phyloP scores from a whole-genome alignment of 2,113 vertebrate species.

The Coracopsis vasa region DNA sequence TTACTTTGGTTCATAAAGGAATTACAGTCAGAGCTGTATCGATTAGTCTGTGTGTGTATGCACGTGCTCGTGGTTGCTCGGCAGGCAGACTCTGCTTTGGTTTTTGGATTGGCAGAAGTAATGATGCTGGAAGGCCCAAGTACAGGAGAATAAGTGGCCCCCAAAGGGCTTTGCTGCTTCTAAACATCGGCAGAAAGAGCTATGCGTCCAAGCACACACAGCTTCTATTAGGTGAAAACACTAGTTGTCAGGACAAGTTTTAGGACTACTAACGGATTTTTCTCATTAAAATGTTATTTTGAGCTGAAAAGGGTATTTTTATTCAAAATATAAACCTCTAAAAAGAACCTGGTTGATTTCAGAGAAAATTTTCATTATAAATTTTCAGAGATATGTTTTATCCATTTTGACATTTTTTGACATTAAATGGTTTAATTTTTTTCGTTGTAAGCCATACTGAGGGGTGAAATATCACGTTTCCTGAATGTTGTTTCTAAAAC shows the following conservation, averaged over 20 bases:
- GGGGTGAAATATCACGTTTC: background rate
- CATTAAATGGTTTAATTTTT: background rate
- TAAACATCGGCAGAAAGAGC: background rate
- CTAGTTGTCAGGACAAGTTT: background rate
- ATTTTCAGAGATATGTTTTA: background rate
- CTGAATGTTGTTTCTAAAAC: background rate
- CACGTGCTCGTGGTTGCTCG: slow-evolving; percentile 21
- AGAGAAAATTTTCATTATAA: background rate
- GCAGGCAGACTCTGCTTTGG: slow-evolving; percentile 21
- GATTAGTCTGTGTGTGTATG: slow-evolving; percentile 9
- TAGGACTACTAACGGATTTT: background rate
- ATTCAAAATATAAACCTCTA: background rate
- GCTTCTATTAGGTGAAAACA: background rate
- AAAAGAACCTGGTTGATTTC: background rate
- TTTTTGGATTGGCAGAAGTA: slow-evolving; percentile 11
- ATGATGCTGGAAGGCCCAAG: background rate
- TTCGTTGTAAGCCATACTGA: background rate
- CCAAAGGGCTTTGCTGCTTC: background rate
- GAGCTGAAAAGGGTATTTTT: background rate
- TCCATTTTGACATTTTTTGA: background rate
- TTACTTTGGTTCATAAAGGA: slow-evolving; percentile 56
- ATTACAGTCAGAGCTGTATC: background rate
- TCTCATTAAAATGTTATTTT: background rate
- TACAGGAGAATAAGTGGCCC: background rate
- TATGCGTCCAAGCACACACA: background rate